Evolutionary conservation across 1,140 invertebrate species (phyloP).

Genomic region (Tetranychus cinnabarinus): DNA sequence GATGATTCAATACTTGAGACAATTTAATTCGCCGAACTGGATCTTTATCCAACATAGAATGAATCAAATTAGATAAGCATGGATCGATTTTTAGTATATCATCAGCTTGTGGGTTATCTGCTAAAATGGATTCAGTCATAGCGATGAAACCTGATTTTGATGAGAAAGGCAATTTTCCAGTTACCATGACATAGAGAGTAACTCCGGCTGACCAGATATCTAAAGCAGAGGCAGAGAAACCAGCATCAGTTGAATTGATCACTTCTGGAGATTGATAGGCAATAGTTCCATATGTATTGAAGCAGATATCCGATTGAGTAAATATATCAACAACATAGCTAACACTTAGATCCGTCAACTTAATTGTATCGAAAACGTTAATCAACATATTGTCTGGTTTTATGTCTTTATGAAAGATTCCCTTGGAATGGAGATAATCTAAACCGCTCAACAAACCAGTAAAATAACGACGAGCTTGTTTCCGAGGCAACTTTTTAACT

Average conservation of each 20-base stretch:
- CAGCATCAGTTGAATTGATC: constrained; percentile 62
- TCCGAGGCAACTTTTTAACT: constrained; percentile 68
- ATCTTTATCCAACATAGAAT: constrained; percentile 18
- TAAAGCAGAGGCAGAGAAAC: constrained; percentile 79
- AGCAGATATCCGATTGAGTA: constrained; percentile 27
- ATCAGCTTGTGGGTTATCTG: not conserved
- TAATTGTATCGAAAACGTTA: constrained; percentile 66
- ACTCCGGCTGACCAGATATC: constrained; percentile 95
- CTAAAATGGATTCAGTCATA: not conserved
- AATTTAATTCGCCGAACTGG: constrained; percentile 2
- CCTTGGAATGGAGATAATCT: constrained; percentile 82
- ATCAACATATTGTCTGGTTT: constrained; percentile 93
- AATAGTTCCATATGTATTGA: constrained; percentile 73
- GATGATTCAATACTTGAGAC: constrained; percentile 15
- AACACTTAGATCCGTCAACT: constrained; percentile 95
- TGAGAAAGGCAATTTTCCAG: constrained; percentile 29
- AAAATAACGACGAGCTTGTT: constrained; percentile 76
- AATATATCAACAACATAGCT: constrained; percentile 35
- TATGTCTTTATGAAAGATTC: constrained; percentile 96
- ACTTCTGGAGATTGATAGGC: constrained; percentile 98
- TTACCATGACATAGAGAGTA: constrained; percentile 85
- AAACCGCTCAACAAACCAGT: constrained; percentile 74
- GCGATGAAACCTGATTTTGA: not conserved
- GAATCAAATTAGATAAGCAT: constrained; percentile 31
- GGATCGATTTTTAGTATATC: not conserved